Evolutionary conservation across 2,113 vertebrate species (phyloP).

Genomic region (Garra rufa): DNA sequence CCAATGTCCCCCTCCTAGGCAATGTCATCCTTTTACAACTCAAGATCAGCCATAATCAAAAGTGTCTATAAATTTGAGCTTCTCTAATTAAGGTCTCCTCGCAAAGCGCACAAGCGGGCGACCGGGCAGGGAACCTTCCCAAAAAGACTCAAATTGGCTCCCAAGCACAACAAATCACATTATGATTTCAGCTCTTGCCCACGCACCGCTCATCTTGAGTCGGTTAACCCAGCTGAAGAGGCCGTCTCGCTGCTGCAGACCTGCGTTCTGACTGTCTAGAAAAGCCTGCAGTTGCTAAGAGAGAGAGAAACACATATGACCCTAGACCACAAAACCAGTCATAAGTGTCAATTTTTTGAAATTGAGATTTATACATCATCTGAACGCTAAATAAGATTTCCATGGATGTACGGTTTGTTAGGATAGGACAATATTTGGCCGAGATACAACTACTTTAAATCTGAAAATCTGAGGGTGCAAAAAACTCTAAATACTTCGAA

Average conservation of each 20-base stretch:
- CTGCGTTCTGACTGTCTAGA: not conserved
- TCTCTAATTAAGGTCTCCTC: slow-evolving; percentile 67
- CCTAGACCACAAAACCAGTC: too few species aligned
- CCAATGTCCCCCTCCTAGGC: slow-evolving; percentile 62
- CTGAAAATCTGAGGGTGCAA: too few species aligned
- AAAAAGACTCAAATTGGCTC: slow-evolving; percentile 67
- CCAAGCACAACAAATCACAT: slow-evolving; percentile 72
- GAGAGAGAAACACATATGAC: not conserved
- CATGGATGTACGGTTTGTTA: too few species aligned
- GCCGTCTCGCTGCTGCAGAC: not conserved
- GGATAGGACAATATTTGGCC: too few species aligned
- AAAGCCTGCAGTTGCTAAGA: not conserved
- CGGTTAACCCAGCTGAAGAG: slow-evolving; percentile 58
- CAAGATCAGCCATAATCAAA: slow-evolving; percentile 69
- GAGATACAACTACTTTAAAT: too few species aligned
- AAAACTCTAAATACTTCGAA: too few species aligned
- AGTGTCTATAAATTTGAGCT: slow-evolving; percentile 68
- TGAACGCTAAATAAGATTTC: too few species aligned
- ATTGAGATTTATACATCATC: too few species aligned
- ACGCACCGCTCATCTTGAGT: slow-evolving; percentile 68
- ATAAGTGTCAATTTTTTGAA: too few species aligned
- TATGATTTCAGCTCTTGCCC: slow-evolving; percentile 67
- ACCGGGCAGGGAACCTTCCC: slow-evolving; percentile 58
- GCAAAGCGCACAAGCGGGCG: slow-evolving; percentile 56
- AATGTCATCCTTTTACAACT: slow-evolving; percentile 67